Conservation (phyloP, 2,888 invertebrate genomes). For the Tridacna gigas region DNA sequence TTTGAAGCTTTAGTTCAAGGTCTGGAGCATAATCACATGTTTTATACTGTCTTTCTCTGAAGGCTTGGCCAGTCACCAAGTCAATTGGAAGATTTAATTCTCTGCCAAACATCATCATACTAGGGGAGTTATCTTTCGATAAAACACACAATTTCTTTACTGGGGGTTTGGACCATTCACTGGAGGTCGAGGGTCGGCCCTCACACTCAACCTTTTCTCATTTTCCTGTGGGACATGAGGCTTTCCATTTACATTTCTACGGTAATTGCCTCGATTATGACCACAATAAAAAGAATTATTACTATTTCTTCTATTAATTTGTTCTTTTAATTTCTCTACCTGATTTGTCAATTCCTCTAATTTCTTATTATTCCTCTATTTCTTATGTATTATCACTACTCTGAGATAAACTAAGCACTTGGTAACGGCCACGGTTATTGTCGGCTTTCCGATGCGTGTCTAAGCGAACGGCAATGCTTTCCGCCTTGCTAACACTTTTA, state of each 20-base stretch:
- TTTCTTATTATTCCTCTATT: no score
- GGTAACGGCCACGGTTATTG: constrained; percentile 23
- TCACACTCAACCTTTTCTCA: not conserved
- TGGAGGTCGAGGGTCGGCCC: constrained; percentile 1
- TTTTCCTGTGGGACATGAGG: no score
- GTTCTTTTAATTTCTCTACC: not conserved
- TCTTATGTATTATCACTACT: not conserved
- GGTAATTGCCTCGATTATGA: not conserved
- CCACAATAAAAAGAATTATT: not conserved
- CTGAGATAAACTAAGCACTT: not conserved
- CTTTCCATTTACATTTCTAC: no score
- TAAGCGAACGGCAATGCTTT: constrained; percentile 43
- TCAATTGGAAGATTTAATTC: constrained; percentile 46
- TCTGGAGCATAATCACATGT: constrained; percentile 23
- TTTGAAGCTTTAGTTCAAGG: constrained; percentile 28
- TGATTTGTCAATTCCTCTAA: not conserved
- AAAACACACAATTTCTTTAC: not conserved
- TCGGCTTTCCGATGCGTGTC: constrained; percentile 49
- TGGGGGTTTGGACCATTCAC: not conserved
- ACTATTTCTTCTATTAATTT: not conserved
- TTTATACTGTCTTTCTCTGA: not conserved
- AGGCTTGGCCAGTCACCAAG: constrained; percentile 33
- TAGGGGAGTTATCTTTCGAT: constrained; percentile 34
- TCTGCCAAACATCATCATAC: constrained; percentile 52
- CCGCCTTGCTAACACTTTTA: constrained; percentile 45